Evolutionary conservation across 2,797 vertebrate species (phyloP), one percentile per base, ranked within the genome.

Genomic region (Cephalopachus bancanus): DNA sequence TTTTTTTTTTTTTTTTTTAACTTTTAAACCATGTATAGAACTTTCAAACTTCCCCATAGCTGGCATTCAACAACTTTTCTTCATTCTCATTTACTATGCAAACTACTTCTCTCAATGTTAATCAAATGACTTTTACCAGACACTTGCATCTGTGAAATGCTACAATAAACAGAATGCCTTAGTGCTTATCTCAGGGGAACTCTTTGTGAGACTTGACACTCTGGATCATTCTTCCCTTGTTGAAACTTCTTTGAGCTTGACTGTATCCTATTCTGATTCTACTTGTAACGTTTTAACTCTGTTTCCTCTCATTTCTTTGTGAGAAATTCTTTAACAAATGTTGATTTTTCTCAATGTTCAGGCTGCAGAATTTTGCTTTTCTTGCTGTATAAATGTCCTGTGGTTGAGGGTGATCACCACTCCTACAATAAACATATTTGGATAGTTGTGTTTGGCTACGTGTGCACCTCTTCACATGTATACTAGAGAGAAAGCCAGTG

Each of bases 21-120:
- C 44, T 44, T 53, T 84, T 62, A 84, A 79, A 69, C 14, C 1
- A 83, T 30, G 24, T 67, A 16, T 3, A 57, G 4, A 15, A 72
- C 49, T 37, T 64, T 11, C 6, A 55, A n/a, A 64, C 5, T 76
- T 55, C 10, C 10, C 30, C 1, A 74, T 64, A 10, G 3, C 12
- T 94, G 55, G 22, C 44, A 65, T 74, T 90, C n/a, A 83, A 17
- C 44, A 91, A 72, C 8, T 81, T 83, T 64, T 78, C 22, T 72
- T 69, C 15, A 83, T 1, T 49, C 10, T 28, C 22, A 79, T 89
- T 95, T 24, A 93, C 85, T 96, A 72, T 72, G 74, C 53, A 94
- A 89, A 67, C 4, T 44, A 71, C 4, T 92, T 67, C 19, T 79
- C 14, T 79, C 17, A 71, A 93, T 71, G 28, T 92, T 89, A 89